These are phyloP conservation scores for Solenodon paradoxus DNA, from an alignment of 2,113 vertebrate genomes.

Conservation along the genomic window DNA sequence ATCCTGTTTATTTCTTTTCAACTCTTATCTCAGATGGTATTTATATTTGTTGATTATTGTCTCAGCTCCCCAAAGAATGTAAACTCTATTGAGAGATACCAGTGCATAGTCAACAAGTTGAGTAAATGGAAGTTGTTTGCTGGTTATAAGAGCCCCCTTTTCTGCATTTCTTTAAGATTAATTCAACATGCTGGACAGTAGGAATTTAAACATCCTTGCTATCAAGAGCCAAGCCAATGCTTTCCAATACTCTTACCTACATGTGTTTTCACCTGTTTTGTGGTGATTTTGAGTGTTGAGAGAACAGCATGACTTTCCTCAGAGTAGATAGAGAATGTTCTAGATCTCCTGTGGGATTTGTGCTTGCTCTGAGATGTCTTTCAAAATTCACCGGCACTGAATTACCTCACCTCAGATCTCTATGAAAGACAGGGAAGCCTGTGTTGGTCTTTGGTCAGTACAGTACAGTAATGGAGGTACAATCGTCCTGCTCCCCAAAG, in stretches of 20 bases:
- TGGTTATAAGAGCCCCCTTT: neutral
- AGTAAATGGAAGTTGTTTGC: neutral
- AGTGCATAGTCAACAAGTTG: neutral
- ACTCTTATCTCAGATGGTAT: neutral
- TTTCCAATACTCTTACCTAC: neutral
- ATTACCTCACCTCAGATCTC: neutral
- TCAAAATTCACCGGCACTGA: neutral
- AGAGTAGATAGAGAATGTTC: neutral
- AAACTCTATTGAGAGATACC: neutral
- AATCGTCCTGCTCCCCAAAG: neutral
- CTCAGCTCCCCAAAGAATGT: neutral
- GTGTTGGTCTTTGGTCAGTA: neutral
- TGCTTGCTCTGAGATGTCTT: neutral
- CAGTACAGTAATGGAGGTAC: neutral
- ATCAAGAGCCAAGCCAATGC: neutral
- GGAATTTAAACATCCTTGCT: neutral
- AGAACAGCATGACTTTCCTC: neutral
- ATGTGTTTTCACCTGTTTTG: neutral
- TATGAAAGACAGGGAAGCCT: neutral
- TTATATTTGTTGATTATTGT: neutral
- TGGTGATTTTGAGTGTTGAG: neutral
- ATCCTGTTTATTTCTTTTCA: neutral
- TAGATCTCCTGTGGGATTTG: neutral
- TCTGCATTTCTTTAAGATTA: neutral
- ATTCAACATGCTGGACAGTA: neutral